phyloP scores from a whole-genome alignment of 2,113 vertebrate genomes.

The Epinephelus lanceolatus region DNA sequence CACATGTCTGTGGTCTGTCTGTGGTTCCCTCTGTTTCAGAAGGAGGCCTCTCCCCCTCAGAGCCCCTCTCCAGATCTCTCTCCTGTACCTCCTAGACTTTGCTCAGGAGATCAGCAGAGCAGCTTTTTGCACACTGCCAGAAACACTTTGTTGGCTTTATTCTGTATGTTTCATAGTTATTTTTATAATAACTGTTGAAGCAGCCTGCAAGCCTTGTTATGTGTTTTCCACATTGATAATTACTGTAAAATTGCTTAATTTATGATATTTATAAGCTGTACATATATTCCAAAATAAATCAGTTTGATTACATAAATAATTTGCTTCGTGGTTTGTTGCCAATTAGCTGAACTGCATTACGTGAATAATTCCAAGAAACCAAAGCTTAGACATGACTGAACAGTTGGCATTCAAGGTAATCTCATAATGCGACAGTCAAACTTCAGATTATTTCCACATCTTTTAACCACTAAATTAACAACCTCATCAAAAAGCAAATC shows the following conservation, averaged over 20 bases:
- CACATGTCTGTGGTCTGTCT: constrained; percentile 82
- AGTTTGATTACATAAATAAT: constrained; percentile 84
- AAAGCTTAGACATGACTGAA: background rate
- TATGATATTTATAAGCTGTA: constrained; percentile 91
- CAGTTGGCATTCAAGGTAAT: background rate
- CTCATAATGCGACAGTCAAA: background rate
- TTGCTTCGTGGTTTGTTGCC: constrained; percentile 89
- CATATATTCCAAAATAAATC: constrained; percentile 89
- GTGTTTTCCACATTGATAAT: constrained; percentile 80
- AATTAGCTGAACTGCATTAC: background rate
- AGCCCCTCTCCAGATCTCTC: constrained; percentile 87
- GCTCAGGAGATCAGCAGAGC: constrained; percentile 46
- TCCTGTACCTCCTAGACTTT: constrained; percentile 81
- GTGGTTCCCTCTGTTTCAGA: constrained; percentile 92
- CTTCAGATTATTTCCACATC: background rate
- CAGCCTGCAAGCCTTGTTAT: constrained; percentile 83
- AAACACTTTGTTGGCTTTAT: constrained; percentile 43
- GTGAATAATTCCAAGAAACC: constrained; percentile 2
- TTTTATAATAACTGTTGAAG: constrained; percentile 69
- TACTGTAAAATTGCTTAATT: constrained; percentile 89
- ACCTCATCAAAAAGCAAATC: constrained; percentile 8
- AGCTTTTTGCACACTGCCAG: constrained; percentile 65
- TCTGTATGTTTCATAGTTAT: constrained; percentile 65
- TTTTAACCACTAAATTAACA: constrained; percentile 48
- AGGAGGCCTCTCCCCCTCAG: constrained; percentile 80